Evolutionary conservation across 64 coral and sea anemone genomes (phyloP).

Genomic region (Pocillopora verrucosa): DNA sequence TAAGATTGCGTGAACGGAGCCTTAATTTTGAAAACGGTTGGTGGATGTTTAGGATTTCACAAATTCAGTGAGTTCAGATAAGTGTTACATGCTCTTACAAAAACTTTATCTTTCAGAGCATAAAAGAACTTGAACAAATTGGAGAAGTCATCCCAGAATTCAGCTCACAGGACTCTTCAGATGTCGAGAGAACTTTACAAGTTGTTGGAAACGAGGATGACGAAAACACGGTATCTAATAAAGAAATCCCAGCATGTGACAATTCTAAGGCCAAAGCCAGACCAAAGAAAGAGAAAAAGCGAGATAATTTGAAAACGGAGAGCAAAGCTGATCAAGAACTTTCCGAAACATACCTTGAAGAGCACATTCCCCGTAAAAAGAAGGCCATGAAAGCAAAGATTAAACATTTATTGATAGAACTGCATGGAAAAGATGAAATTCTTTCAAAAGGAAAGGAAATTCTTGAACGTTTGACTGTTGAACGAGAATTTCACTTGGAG

Average conservation of each 20-base stretch:
- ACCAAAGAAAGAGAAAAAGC: conserved; percentile 4
- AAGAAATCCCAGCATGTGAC: neutral
- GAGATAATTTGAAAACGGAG: conserved; percentile 14
- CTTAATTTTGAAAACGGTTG: no score
- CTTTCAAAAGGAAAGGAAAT: conserved; percentile 46
- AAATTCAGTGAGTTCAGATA: no score
- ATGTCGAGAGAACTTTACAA: conserved; percentile 6
- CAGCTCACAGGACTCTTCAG: neutral
- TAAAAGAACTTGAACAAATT: conserved; percentile 24
- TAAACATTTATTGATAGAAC: conserved; percentile 51
- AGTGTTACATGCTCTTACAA: no score
- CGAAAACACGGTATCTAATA: neutral
- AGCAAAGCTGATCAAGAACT: neutral
- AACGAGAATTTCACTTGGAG: conserved; percentile 28
- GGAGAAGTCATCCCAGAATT: neutral
- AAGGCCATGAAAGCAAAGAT: conserved; percentile 55
- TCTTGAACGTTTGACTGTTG: conserved; percentile 27
- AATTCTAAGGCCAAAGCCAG: neutral
- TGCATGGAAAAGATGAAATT: conserved; percentile 65
- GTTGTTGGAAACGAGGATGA: neutral
- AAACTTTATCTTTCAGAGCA: neutral
- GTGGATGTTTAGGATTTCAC: no score
- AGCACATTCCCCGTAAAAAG: conserved; percentile 57
- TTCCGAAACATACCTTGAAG: conserved; percentile 12
- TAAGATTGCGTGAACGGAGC: no score